Conservation (phyloP, 2,113 vertebrate genomes). For the Chaenogobius annularis region DNA sequence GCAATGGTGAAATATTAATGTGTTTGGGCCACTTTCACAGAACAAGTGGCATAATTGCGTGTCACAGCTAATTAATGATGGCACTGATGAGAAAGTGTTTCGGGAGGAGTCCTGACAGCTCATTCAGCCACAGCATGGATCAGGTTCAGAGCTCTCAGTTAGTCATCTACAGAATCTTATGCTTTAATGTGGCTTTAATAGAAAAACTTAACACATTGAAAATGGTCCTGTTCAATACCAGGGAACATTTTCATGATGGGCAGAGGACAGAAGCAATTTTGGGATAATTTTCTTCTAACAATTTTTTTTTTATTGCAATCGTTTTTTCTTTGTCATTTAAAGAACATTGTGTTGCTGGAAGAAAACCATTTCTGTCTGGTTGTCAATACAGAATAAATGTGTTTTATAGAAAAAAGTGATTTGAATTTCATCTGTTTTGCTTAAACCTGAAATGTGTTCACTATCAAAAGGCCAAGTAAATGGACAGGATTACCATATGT, state of each 20-base stretch:
- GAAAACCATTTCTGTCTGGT: conserved; percentile 6
- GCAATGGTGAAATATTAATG: conserved; percentile 5
- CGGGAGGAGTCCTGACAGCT: conserved; percentile 21
- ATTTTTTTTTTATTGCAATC: conserved; percentile 15
- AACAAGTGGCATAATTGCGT: conserved; percentile 15
- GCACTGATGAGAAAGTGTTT: conserved; percentile 21
- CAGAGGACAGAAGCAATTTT: conserved; percentile 18
- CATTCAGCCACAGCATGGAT: conserved; percentile 1
- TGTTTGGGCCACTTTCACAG: conserved; percentile 1
- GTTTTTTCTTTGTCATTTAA: neutral
- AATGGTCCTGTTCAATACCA: conserved; percentile 8
- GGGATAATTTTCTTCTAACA: conserved; percentile 21
- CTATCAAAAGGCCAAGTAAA: conserved; percentile 4
- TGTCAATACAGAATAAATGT: conserved; percentile 7
- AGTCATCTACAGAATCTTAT: conserved; percentile 6
- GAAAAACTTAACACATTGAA: conserved; percentile 24
- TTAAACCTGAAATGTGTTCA: conserved; percentile 11
- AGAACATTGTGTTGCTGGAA: neutral
- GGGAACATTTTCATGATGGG: conserved; percentile 15
- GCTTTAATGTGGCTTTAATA: conserved; percentile 26
- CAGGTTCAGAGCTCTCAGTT: conserved; percentile 4
- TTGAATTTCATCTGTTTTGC: neutral
- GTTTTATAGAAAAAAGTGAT: neutral
- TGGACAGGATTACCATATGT: conserved; percentile 7
- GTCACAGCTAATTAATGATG: conserved; percentile 30